These are phyloP conservation scores for Temnothorax longispinosus DNA, from an alignment of 1,140 invertebrate genomes.

Conservation along the genomic window DNA sequence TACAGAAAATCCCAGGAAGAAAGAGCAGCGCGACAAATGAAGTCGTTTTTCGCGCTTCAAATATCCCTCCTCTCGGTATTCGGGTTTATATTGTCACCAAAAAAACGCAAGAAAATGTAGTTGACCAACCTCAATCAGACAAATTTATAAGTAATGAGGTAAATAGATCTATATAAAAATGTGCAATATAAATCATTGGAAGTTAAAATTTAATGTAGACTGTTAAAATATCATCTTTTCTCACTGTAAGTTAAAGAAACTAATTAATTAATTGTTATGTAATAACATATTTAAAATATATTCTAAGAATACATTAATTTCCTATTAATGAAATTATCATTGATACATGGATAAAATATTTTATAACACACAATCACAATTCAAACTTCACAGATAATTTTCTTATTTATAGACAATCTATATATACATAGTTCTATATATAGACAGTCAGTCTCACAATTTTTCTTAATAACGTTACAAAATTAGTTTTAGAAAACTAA, in stretches of 20 bases:
- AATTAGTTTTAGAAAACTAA: neutral
- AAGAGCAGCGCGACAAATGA: slow-evolving; percentile 88
- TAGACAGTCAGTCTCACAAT: neutral
- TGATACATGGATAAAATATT: too few species aligned
- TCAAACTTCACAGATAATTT: neutral
- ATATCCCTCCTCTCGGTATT: slow-evolving; percentile 89
- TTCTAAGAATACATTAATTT: too few species aligned
- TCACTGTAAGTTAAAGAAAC: neutral
- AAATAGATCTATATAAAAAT: neutral
- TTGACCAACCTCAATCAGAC: slow-evolving; percentile 14
- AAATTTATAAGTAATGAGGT: slow-evolving; percentile 67
- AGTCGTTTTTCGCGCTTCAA: slow-evolving; percentile 88
- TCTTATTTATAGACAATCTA: neutral
- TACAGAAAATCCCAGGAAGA: slow-evolving; percentile 89
- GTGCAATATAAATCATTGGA: neutral
- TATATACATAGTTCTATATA: too few species aligned
- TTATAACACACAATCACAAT: neutral
- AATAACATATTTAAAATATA: neutral
- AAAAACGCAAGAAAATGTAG: neutral
- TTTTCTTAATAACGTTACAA: neutral
- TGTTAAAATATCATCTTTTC: neutral
- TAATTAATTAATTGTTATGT: neutral
- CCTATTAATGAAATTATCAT: too few species aligned
- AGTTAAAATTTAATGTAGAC: neutral
- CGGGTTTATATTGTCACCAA: slow-evolving; percentile 87